Evolutionary conservation across 2,888 invertebrate genomes (phyloP).

Genomic region (Ormyrus pomaceus): DNA sequence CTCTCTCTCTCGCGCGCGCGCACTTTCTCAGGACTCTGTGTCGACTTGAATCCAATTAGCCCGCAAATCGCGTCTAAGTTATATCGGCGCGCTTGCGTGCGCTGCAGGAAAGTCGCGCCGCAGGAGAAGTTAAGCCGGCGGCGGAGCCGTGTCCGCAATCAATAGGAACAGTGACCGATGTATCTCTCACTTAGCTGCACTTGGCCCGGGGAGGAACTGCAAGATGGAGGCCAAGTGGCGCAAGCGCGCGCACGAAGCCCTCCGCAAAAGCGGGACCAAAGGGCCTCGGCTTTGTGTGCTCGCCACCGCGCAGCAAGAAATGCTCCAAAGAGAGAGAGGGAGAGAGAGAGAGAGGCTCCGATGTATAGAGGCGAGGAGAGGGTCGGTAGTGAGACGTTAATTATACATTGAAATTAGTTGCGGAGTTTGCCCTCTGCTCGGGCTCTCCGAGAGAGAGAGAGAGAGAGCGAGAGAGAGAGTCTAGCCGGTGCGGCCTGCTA

Average conservation of each 20-base stretch:
- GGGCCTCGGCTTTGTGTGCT: too few species aligned
- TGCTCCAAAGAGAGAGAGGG: slow-evolving; percentile 45
- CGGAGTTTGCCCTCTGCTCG: slow-evolving; percentile 74
- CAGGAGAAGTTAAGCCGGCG: slow-evolving; percentile 68
- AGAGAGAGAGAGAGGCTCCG: slow-evolving; percentile 58
- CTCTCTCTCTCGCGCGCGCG: background rate
- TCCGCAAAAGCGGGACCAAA: background rate
- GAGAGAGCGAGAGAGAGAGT: background rate
- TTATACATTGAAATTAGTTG: slow-evolving; percentile 76
- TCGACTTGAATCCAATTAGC: slow-evolving; percentile 70
- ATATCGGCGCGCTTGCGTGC: slow-evolving; percentile 63
- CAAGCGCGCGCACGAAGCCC: slow-evolving; percentile 36
- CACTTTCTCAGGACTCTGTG: slow-evolving; percentile 20
- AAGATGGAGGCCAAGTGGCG: background rate
- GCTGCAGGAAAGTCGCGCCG: slow-evolving; percentile 63
- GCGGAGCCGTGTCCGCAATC: slow-evolving; percentile 68
- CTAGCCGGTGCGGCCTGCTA: slow-evolving; percentile 67
- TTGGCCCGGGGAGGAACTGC: background rate
- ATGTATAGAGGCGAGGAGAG: slow-evolving; percentile 53
- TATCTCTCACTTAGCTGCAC: slow-evolving; percentile 30
- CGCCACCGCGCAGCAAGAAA: too few species aligned
- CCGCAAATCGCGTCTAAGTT: slow-evolving; percentile 67
- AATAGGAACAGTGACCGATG: slow-evolving; percentile 73
- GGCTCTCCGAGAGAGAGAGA: slow-evolving; percentile 4
- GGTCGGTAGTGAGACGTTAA: slow-evolving; percentile 75